phyloP scores from a whole-genome alignment of 2,113 vertebrate genomes.

The Hepsetus odoe region DNA sequence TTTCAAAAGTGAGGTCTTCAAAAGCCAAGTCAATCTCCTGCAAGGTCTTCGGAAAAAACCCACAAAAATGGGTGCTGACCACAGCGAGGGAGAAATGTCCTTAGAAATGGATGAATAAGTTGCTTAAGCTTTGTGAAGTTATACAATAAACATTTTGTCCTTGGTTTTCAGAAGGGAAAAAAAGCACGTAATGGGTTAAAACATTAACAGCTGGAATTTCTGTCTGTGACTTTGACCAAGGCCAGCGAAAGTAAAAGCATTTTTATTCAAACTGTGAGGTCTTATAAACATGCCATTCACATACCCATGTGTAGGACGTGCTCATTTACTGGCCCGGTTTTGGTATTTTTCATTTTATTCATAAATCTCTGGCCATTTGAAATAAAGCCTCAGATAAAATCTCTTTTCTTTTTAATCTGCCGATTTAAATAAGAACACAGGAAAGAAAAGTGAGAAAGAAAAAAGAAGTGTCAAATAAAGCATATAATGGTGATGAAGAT shows the following conservation, averaged over 20 bases:
- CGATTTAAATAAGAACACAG: too few species aligned
- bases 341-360: too few species aligned
- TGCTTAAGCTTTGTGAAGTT: not conserved
- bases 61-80: constrained; percentile 44
- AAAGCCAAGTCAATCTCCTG: constrained; percentile 65
- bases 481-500: too few species aligned
- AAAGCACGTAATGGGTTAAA: not conserved
- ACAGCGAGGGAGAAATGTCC: not conserved
- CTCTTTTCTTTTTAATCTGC: too few species aligned
- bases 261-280: not conserved
- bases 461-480: too few species aligned
- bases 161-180: not conserved
- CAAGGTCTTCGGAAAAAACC: constrained; percentile 65
- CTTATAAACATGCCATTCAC: too few species aligned
- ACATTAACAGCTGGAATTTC: not conserved
- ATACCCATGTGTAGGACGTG: too few species aligned
- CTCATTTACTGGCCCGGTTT: too few species aligned
- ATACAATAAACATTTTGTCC: not conserved
- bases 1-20: constrained; percentile 64
- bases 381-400: too few species aligned
- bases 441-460: too few species aligned
- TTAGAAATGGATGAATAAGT: not conserved
- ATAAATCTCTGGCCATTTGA: too few species aligned
- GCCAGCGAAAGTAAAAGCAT: not conserved
- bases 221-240: not conserved